These are phyloP conservation scores for Cochlearius cochlearius DNA, from an alignment of 2,113 vertebrate genomes.

Conservation along the genomic window DNA sequence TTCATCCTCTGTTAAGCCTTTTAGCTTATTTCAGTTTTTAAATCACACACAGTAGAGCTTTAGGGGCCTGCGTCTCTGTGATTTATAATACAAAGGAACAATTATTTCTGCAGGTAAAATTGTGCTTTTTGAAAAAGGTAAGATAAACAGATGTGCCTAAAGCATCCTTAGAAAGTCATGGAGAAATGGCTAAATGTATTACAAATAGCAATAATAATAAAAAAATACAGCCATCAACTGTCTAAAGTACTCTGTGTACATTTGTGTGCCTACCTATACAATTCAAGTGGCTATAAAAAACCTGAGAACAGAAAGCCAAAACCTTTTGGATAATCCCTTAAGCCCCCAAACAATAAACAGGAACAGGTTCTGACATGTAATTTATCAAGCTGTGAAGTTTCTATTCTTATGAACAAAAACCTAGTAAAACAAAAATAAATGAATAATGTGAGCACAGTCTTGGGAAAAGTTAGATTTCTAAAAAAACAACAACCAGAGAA, in stretches of 20 bases:
- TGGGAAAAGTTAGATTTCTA: not conserved
- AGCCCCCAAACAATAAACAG: conserved; percentile 43
- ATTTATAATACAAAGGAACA: conserved; percentile 61
- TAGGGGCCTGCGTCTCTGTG: conserved; percentile 20
- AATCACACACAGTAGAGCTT: conserved; percentile 59
- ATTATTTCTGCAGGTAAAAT: conserved; percentile 58
- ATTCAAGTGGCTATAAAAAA: conserved; percentile 18
- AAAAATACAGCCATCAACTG: conserved; percentile 38
- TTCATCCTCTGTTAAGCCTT: conserved; percentile 37
- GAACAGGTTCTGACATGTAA: conserved; percentile 40
- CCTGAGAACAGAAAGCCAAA: not conserved
- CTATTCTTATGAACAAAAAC: conserved; percentile 36
- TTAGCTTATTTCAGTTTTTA: conserved; percentile 56
- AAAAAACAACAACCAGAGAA: not conserved
- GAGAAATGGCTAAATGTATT: conserved; percentile 24
- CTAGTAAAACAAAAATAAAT: conserved; percentile 51
- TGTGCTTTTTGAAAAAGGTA: conserved; percentile 48
- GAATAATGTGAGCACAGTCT: not conserved
- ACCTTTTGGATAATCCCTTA: conserved; percentile 48
- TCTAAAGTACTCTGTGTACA: not conserved
- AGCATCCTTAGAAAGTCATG: conserved; percentile 27
- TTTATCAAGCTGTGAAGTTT: conserved; percentile 57
- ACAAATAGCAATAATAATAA: conserved; percentile 47
- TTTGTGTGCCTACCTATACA: not conserved
- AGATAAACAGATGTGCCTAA: conserved; percentile 57